Conservation (phyloP, 2,113 vertebrate species). For the Lynx canadensis region DNA sequence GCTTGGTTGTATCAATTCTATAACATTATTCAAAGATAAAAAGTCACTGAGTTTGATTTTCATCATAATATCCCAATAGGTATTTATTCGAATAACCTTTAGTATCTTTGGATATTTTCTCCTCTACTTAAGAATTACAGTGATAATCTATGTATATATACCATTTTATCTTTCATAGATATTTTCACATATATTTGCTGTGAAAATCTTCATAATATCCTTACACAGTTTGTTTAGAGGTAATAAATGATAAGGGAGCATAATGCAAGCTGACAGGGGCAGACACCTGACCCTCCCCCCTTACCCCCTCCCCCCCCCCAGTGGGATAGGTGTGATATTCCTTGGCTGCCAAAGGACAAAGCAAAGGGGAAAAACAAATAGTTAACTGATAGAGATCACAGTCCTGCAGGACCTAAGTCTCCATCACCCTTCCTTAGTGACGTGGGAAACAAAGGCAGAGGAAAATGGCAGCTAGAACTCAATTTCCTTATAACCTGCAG, state of each 20-base stretch:
- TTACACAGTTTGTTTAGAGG: background rate
- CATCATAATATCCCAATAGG: background rate
- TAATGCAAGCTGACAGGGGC: too few relatives aligned
- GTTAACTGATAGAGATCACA: too few relatives aligned
- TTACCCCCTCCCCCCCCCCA: fast-evolving
- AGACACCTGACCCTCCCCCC: too few relatives aligned
- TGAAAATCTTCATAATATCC: background rate
- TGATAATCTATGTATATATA: background rate
- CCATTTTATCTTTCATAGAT: background rate
- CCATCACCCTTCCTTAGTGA: too few relatives aligned
- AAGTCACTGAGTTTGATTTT: background rate
- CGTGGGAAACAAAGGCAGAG: too few relatives aligned
- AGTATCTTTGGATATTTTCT: background rate
- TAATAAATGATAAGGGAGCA: background rate
- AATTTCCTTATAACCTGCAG: too few relatives aligned
- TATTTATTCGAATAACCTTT: background rate
- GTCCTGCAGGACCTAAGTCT: too few relatives aligned
- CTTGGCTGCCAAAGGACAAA: too few relatives aligned
- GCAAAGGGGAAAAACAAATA: too few relatives aligned
- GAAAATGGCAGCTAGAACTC: too few relatives aligned
- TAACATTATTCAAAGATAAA: background rate
- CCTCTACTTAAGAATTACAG: background rate
- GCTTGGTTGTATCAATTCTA: background rate
- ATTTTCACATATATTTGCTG: background rate
- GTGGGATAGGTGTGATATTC: too few relatives aligned